A percentile compares a stretch with the other conserved stretches of the same genome.
Evolutionary conservation across 2,888 invertebrate genomes (phyloP).

Genomic region (Pilophorus perplexus): DNA sequence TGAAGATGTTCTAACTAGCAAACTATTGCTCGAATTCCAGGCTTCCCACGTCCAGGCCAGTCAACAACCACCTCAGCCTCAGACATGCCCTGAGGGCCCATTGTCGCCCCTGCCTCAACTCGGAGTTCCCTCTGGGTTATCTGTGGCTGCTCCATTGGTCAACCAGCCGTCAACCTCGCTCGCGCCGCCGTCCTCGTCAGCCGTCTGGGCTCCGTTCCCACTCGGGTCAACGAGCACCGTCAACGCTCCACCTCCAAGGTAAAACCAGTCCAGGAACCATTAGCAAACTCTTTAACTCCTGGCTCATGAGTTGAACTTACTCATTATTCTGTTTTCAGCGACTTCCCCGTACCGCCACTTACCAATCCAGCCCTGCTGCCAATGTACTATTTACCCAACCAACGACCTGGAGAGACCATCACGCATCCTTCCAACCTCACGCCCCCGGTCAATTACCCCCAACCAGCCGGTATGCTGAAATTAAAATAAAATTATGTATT

Average conservation of each 20-base stretch:
- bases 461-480: constrained; percentile 19
- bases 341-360: constrained; percentile 27
- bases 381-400: constrained; percentile 41
- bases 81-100: too few species aligned
- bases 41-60: too few species aligned
- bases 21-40: too few species aligned
- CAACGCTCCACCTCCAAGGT: constrained; percentile 11
- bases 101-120: too few species aligned
- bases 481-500: too few species aligned
- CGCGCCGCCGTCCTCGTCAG: constrained; percentile 52
- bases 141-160: constrained; percentile 19
- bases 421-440: neutral
- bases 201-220: constrained; percentile 63
- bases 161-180: constrained; percentile 16
- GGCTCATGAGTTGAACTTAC: neutral
- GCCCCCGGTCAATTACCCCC: constrained; percentile 9
- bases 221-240: constrained; percentile 52
- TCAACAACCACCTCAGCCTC: constrained; percentile 1
- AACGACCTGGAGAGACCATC: neutral
- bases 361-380: constrained; percentile 43
- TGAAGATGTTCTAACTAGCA: too few species aligned
- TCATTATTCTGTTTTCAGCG: constrained; percentile 30
- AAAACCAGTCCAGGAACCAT: neutral
- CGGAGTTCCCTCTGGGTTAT: too few species aligned
- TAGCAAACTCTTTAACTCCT: neutral